Conservation (phyloP, 2,888 invertebrate genomes). For the Luperina testacea region DNA sequence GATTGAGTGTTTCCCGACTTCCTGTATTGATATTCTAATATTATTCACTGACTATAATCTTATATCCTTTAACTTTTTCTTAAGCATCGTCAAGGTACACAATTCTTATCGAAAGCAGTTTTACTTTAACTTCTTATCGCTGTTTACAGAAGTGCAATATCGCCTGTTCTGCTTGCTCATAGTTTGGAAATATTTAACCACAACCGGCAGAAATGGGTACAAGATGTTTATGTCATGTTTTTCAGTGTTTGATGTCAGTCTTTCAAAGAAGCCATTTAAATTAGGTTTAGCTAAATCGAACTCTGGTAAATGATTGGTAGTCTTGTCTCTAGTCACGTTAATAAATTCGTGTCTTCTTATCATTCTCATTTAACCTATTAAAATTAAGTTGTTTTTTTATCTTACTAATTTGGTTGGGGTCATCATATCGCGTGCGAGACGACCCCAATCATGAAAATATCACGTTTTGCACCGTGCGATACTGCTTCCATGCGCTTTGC, state of each 20-base stretch:
- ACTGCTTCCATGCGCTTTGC: constrained; percentile 24
- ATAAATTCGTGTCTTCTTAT: constrained; percentile 30
- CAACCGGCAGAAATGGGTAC: not conserved
- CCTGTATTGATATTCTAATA: constrained; percentile 23
- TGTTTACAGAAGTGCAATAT: constrained; percentile 20
- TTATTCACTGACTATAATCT: not conserved
- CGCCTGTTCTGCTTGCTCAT: constrained; percentile 27
- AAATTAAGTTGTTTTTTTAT: constrained; percentile 34
- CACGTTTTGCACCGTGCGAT: constrained; percentile 45
- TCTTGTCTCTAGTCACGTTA: not conserved
- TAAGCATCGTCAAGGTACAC: constrained; percentile 18
- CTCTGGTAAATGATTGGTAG: not conserved
- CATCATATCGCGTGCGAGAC: constrained; percentile 33
- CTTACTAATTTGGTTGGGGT: constrained; percentile 29
- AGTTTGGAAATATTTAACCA: constrained; percentile 17
- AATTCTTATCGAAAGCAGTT: constrained; percentile 35
- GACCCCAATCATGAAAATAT: constrained; percentile 47
- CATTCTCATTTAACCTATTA: constrained; percentile 6
- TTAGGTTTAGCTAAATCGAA: not conserved
- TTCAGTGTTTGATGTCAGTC: not conserved
- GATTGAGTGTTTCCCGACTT: constrained; percentile 31
- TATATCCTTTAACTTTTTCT: constrained; percentile 31
- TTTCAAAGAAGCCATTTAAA: not conserved
- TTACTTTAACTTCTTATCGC: constrained; percentile 35
- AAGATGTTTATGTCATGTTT: not conserved